A percentile compares a stretch with the other conserved stretches of the same genome.
Evolutionary conservation across 2,113 vertebrate species (phyloP).

Genomic region (Tricholaema leucomelas): DNA sequence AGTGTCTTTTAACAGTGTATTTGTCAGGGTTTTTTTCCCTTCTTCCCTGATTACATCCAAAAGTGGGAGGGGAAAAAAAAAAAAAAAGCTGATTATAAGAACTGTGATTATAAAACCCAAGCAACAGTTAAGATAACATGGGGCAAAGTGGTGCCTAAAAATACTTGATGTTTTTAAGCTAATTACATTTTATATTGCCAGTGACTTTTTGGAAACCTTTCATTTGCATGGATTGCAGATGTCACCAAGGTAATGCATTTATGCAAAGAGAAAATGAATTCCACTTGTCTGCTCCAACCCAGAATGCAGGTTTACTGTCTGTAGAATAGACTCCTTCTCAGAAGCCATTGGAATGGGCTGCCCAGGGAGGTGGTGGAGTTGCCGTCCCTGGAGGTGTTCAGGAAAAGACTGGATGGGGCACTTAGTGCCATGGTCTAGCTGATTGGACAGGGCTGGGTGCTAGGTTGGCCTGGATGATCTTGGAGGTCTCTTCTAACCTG

Average conservation of each 20-base stretch:
- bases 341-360: no score
- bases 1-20: neutral
- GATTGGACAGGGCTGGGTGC: no score
- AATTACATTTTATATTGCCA: conserved; percentile 50
- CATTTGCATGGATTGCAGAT: conserved; percentile 28
- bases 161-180: conserved; percentile 43
- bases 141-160: conserved; percentile 45
- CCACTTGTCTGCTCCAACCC: neutral
- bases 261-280: neutral
- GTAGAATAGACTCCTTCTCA: neutral
- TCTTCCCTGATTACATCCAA: neutral
- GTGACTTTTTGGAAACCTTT: conserved; percentile 42
- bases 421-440: no score
- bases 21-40: neutral
- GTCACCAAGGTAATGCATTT: conserved; percentile 3
- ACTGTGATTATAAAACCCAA: conserved; percentile 16
- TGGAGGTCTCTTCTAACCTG: no score
- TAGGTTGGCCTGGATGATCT: no score
- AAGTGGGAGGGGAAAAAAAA: fast-evolving
- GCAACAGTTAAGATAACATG: conserved; percentile 8
- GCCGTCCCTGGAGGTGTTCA: no score
- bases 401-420: no score
- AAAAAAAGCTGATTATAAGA: neutral
- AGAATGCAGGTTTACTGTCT: neutral
- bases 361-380: no score